Base-by-base conservation (phyloP, 2,888 invertebrate species). In the Lasioglossum calceatum region DNA sequence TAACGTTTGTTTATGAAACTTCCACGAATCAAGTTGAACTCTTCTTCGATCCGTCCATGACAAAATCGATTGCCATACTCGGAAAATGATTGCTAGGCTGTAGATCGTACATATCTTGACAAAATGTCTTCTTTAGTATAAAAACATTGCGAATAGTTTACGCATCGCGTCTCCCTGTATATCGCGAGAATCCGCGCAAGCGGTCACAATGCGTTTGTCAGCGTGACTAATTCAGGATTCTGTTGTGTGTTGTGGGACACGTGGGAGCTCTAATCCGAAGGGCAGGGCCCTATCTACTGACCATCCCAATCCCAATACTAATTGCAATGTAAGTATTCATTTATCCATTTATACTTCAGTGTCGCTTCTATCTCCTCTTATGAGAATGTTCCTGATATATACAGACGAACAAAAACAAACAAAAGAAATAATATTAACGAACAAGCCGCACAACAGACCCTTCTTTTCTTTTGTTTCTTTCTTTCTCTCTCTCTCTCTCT, bases 181-280 rank as follows among this genome's bases (percentile, higher is more conserved):
- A 79, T 79, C 86, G 88, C 73, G 86, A 75, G 84, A 84, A 83
- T 74, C 83, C 84, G 84, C 85, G 74, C 54, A 88, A 84, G 84
- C 84, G 84, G 82, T 85, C 79, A 82, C 88, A 88, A 91, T 87
- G 91, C 92, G 92, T 90, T 90, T 94, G 93, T 92, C 93, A 94
- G 90, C 94, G 94, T 94, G 94, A 94, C 94, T 94, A 94, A 94
- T 94, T 94, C 91, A 94, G 92, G 92, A 94, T 94, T 94, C 94
- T 94, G 93, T 94, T 94, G 93, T 94, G 94, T 94, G 94, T 94
- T 94, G 94, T 94, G 94, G 94, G 93, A 94, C 94, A 93, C 94
- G 94, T 94, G 94, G 94, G 94, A 94, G 94, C 94, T 94, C 94
- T 94, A 94, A 94, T 94, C 93, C 91, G 94, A 94, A 93, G 94